Evolutionary conservation across 1,140 invertebrate genomes (phyloP), one percentile per base, ranked within the genome.

Genomic region (Steinernema khuongi): DNA sequence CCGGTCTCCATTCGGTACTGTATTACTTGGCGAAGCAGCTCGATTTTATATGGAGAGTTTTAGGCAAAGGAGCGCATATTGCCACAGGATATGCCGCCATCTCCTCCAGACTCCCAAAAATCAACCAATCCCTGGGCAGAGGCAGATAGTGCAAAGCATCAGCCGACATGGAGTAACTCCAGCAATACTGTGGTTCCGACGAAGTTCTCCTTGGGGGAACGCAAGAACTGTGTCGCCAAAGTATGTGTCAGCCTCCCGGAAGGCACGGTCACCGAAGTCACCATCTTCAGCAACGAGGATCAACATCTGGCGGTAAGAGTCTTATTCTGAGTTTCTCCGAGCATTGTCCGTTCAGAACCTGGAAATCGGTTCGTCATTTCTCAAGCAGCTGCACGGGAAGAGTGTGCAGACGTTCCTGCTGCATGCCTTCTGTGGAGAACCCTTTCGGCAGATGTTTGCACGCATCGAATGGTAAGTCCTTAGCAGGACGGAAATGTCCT

Each of bases 371-470:
- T 60, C 50, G 4, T 77, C 67, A 68, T 78, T 79, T 19, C 22
- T 72, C 0, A 33, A 79, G 28, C 36, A 60, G n/a, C 44, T 81
- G 31, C 43, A 81, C 31, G 80, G 80, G 30, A 81, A 83, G 68
- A 79, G 80, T 7, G 76, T 75, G 1, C 80, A 83, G 60, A 81
- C 74, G 17, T 41, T 81, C 14, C 36, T 82, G 22, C 44, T 81
- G 32, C 77, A 81, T 67, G 80, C 80, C 22, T 81, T 81, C 60
- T 83, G 81, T 43, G 80, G 80, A 31, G 67, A 79, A 31, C 29
- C 79, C 28, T 72, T 73, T 19, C 41, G 79, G 60, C 67, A 81
- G 31, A 83, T 84, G 80, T 81, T 81, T 74, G 81, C 80, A 7
- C 71, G 80, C 33, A 43, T 81, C 0, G 80, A 83, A 41, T 73